These are phyloP conservation scores for Hypomecis atomaria DNA, from an alignment of 2,888 invertebrate species.

Conservation along the genomic window DNA sequence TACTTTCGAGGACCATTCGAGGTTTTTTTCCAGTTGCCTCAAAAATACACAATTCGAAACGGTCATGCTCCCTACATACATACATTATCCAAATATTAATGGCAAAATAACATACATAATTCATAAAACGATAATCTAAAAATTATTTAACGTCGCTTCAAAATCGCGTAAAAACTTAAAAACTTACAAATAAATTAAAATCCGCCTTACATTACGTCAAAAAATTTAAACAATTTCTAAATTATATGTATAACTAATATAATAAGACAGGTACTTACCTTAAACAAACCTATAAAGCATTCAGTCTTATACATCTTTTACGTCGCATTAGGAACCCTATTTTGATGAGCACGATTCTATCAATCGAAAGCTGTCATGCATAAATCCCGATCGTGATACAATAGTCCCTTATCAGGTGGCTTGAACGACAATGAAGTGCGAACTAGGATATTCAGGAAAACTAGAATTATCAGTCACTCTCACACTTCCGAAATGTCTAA, in stretches of 20 bases:
- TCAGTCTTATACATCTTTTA: slow-evolving; percentile 52
- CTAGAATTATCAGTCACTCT: too few relatives aligned
- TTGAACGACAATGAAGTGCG: neutral
- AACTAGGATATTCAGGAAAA: neutral
- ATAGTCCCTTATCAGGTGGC: neutral
- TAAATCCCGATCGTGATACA: too few relatives aligned
- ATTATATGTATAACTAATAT: slow-evolving; percentile 52
- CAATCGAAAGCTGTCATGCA: neutral
- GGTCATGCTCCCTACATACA: neutral
- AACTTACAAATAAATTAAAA: too few relatives aligned
- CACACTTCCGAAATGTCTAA: too few relatives aligned
- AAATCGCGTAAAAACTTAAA: too few relatives aligned
- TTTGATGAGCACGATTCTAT: neutral
- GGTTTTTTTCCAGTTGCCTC: too few relatives aligned
- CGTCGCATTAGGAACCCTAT: slow-evolving; percentile 3
- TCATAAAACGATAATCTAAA: slow-evolving; percentile 45
- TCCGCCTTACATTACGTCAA: slow-evolving; percentile 59
- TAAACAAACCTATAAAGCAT: slow-evolving; percentile 63
- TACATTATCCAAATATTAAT: slow-evolving; percentile 19
- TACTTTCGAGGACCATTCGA: too few relatives aligned
- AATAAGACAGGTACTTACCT: slow-evolving; percentile 67
- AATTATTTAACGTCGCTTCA: slow-evolving; percentile 27
- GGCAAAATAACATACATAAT: slow-evolving; percentile 28
- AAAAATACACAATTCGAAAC: too few relatives aligned
- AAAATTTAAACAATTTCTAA: slow-evolving; percentile 61